Evolutionary conservation across 1,140 invertebrate species (phyloP), one percentile per base, ranked within the genome.

Genomic region (Venturia canescens): DNA sequence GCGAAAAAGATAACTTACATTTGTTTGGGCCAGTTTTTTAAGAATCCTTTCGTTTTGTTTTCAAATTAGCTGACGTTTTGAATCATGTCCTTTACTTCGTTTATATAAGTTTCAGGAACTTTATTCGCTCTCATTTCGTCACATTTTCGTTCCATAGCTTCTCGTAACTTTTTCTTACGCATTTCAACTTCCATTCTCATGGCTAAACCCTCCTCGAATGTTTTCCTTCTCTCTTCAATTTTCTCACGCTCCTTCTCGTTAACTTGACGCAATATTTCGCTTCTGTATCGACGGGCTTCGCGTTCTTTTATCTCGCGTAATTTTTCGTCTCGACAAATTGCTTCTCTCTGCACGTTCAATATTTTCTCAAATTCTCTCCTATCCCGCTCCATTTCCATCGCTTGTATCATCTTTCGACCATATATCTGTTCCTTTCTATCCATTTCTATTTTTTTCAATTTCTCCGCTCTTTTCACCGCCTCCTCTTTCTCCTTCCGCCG

Each of bases 161-260:
- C 91, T 9, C 90, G 89, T 31, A 95, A 88, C 83, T 92, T 93
- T 53, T 92, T 91, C 67, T 93, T 92, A 2, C 94, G 91, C 79
- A 92, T 90, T 23, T 94, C 93, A 23, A 92, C 90, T 84, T 95
- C 93, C 70, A 93, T 90, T 57, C 93, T 89, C 26, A 94, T 89
- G 0, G 93, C 93, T 9, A 94, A 84, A 6, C 94, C 95, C 88
- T 96, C 95, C 82, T 95, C 93, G 84, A 94, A 94, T 60, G 93
- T 92, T 84, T 93, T 93, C 84, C 94, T 93, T 11, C 94, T 91
- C 0, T 92, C 82, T 18, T 93, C 91, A 7, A 94, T 94, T 88
- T 93, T 92, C 81, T 94, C 92, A 27, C 91, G 91, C 87, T 95
- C 95, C 83, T 95, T 96, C 77, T 95, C 93, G 85, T 95, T 94